A percentile compares a stretch with the other conserved stretches of the same genome.
Conservation (phyloP, 2,888 invertebrate genomes). For the Hanleya hanleyi region DNA sequence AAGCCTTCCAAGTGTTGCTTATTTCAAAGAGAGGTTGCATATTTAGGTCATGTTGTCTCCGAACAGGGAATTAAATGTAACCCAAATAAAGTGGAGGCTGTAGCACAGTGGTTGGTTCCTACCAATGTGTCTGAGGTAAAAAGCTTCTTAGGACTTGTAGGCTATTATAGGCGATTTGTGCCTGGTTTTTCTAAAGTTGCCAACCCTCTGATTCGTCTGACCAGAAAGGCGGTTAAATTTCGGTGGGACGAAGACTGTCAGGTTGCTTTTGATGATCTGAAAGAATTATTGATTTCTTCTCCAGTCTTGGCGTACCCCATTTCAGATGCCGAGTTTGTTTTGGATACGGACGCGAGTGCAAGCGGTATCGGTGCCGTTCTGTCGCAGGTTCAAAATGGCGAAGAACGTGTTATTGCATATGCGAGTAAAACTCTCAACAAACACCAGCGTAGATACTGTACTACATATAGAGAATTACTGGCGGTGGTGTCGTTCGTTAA, state of each 20-base stretch:
- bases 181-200: background rate
- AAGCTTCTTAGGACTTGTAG: slow-evolving; percentile 18
- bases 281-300: slow-evolving; percentile 11
- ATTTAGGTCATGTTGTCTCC: slow-evolving; percentile 24
- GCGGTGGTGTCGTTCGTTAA: slow-evolving; percentile 39
- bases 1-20: slow-evolving; percentile 45
- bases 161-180: slow-evolving; percentile 34
- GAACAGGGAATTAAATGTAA: slow-evolving; percentile 14
- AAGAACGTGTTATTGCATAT: slow-evolving; percentile 43
- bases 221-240: slow-evolving; percentile 25
- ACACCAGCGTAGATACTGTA: slow-evolving; percentile 35
- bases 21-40: slow-evolving; percentile 20
- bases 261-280: slow-evolving; percentile 29
- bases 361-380: slow-evolving; percentile 41
- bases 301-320: slow-evolving; percentile 35
- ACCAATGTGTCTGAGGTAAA: slow-evolving; percentile 14
- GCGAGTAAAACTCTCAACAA: slow-evolving; percentile 34
- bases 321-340: slow-evolving; percentile 25
- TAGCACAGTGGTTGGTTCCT: background rate
- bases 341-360: slow-evolving; percentile 47
- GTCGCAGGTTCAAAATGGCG: slow-evolving; percentile 38
- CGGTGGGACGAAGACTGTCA: slow-evolving; percentile 30
- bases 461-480: slow-evolving; percentile 35
- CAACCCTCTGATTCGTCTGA: slow-evolving; percentile 9
- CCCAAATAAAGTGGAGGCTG: slow-evolving; percentile 7